Percentiles rank a stretch among this genome's conserved stretches.
These are phyloP conservation scores for Caiman crocodilus DNA, from an alignment of 2,797 vertebrate genomes.

Conservation along the genomic window DNA sequence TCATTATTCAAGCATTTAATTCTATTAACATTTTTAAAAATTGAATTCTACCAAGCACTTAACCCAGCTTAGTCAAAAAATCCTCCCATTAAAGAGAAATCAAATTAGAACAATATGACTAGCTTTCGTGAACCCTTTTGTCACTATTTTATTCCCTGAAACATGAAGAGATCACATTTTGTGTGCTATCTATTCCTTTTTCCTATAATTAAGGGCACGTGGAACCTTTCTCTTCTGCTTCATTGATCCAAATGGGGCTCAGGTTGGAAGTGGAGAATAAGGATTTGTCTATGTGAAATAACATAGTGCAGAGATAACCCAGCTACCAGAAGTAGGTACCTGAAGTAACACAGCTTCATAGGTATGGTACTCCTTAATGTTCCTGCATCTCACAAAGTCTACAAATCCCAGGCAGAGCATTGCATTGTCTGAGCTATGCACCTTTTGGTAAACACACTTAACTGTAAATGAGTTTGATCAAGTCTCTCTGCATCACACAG, in stretches of 20 bases:
- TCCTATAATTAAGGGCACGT: not conserved
- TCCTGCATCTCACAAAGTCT: too few relatives aligned
- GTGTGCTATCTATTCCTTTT: not conserved
- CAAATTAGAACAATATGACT: not conserved
- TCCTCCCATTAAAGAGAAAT: not conserved
- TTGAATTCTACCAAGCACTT: not conserved
- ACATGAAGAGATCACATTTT: fast-evolving
- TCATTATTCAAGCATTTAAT: not conserved
- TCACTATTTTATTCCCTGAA: not conserved
- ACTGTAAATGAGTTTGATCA: too few relatives aligned
- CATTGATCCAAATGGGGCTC: not conserved
- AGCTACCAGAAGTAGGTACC: not conserved
- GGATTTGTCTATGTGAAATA: fast-evolving
- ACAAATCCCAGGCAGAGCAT: too few relatives aligned
- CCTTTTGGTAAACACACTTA: too few relatives aligned
- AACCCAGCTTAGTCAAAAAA: not conserved
- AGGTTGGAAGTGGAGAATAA: not conserved
- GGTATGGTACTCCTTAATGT: too few relatives aligned
- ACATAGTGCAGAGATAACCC: not conserved
- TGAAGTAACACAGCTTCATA: too few relatives aligned
- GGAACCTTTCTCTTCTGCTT: not conserved
- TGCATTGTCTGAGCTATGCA: too few relatives aligned
- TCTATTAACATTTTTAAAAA: not conserved
- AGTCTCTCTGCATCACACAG: too few relatives aligned
- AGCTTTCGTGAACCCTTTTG: not conserved